These are phyloP conservation scores for Tapirus indicus DNA, from an alignment of 2,797 vertebrate species.

Conservation along the genomic window DNA sequence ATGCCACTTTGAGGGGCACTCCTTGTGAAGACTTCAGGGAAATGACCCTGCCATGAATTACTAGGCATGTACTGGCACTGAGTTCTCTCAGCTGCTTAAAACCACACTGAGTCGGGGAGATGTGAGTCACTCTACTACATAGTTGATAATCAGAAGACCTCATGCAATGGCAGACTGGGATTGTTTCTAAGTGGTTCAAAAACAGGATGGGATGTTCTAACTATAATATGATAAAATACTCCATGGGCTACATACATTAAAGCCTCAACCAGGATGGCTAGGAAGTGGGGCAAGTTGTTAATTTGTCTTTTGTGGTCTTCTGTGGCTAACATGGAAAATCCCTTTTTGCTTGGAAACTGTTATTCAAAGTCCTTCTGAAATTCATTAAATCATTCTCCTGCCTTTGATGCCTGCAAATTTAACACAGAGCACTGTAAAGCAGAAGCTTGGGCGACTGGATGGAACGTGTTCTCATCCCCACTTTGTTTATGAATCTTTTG, in stretches of 20 bases:
- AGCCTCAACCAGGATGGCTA: neutral
- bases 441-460: neutral
- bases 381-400: neutral
- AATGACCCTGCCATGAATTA: constrained; percentile 41
- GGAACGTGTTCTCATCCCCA: neutral
- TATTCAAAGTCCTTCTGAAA: constrained; percentile 13
- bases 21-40: constrained; percentile 61
- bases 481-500: neutral
- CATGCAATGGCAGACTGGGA: neutral
- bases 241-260: neutral
- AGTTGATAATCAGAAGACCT: constrained; percentile 57
- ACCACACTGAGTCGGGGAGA: neutral
- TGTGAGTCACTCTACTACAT: neutral
- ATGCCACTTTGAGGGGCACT: neutral
- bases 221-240: neutral
- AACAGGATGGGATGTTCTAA: neutral
- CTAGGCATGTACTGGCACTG: constrained; percentile 23
- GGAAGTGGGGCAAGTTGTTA: neutral
- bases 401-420: neutral
- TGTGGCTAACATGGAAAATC: constrained; percentile 27
- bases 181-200: neutral
- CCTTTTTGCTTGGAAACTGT: constrained; percentile 11
- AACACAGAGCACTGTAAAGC: neutral
- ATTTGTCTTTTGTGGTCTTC: constrained; percentile 20
- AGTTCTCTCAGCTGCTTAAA: constrained; percentile 5